Percentiles rank a stretch among this genome's conserved stretches.
Conservation (phyloP, 1,140 invertebrate species). For the Dufourea novaeangliae region DNA sequence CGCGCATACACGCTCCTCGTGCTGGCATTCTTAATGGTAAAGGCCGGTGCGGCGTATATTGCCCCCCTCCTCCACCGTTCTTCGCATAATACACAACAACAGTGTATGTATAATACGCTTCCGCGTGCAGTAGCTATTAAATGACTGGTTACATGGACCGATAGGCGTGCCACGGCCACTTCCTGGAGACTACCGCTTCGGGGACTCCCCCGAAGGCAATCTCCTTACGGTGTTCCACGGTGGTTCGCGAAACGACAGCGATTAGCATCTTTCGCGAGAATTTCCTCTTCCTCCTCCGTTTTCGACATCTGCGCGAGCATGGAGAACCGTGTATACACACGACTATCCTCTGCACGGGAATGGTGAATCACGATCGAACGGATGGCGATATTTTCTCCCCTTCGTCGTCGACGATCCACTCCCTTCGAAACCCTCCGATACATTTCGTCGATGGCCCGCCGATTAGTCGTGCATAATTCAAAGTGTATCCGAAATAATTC, state of each 20-base stretch:
- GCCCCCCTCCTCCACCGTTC: no score
- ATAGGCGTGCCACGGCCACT: slow-evolving; percentile 57
- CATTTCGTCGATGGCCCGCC: not conserved
- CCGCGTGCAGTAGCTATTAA: slow-evolving; percentile 71
- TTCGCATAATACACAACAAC: slow-evolving; percentile 66
- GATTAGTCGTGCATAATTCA: slow-evolving; percentile 29
- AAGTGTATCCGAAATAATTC: slow-evolving; percentile 10
- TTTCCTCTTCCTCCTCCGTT: no score
- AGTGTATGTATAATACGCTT: slow-evolving; percentile 66
- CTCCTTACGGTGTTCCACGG: not conserved
- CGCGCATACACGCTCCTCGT: slow-evolving; percentile 43
- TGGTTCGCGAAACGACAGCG: not conserved
- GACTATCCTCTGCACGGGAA: not conserved
- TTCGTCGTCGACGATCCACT: not conserved
- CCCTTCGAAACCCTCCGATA: not conserved
- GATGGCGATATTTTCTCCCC: not conserved
- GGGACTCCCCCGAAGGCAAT: no score
- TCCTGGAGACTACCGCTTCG: slow-evolving; percentile 45
- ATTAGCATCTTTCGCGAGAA: not conserved
- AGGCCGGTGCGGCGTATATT: slow-evolving; percentile 29
- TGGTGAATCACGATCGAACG: not conserved
- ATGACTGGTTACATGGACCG: slow-evolving; percentile 65
- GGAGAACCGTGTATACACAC: no score
- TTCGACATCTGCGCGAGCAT: no score
- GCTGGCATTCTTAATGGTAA: slow-evolving; percentile 57